phyloP scores from a whole-genome alignment of 2,797 vertebrate species.

The Okamejei kenojei region DNA sequence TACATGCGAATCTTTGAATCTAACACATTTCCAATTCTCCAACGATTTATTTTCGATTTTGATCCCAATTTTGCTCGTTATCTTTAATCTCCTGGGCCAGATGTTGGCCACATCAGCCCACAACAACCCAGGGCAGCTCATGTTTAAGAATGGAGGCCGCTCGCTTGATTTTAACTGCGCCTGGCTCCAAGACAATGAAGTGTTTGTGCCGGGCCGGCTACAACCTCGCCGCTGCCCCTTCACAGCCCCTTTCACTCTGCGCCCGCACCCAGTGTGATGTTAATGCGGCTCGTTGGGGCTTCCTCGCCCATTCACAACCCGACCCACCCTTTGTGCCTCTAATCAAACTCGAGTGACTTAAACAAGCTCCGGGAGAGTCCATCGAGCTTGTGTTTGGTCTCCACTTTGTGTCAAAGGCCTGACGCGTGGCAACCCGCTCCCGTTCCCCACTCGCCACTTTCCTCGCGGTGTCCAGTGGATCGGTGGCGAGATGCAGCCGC shows the following conservation, averaged over 20 bases:
- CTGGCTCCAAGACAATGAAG: not conserved
- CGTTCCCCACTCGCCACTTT: not conserved
- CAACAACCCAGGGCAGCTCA: not conserved
- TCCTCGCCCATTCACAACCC: not conserved
- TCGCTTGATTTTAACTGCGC: not conserved
- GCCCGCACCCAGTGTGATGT: slow-evolving; percentile 22
- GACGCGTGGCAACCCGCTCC: slow-evolving; percentile 9
- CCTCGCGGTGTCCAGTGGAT: not conserved
- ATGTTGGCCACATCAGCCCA: slow-evolving; percentile 26
- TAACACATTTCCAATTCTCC: too few relatives aligned
- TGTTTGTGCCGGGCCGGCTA: slow-evolving; percentile 7
- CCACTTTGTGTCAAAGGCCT: not conserved
- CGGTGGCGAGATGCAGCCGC: not conserved
- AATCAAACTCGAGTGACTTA: slow-evolving; percentile 47
- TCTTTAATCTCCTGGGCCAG: not conserved
- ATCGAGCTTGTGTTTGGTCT: slow-evolving; percentile 45
- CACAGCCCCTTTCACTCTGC: slow-evolving; percentile 16
- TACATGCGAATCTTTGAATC: not conserved
- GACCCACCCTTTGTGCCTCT: slow-evolving; percentile 44
- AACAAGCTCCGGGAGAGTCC: slow-evolving; percentile 55
- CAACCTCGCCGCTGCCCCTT: slow-evolving; percentile 11
- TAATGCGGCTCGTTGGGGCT: slow-evolving; percentile 30
- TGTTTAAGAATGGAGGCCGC: slow-evolving; percentile 8
- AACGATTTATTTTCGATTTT: not conserved
- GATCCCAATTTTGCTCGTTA: not conserved